These are phyloP conservation scores for Aplodontia rufa DNA, from an alignment of 2,113 vertebrate species.

Conservation along the genomic window DNA sequence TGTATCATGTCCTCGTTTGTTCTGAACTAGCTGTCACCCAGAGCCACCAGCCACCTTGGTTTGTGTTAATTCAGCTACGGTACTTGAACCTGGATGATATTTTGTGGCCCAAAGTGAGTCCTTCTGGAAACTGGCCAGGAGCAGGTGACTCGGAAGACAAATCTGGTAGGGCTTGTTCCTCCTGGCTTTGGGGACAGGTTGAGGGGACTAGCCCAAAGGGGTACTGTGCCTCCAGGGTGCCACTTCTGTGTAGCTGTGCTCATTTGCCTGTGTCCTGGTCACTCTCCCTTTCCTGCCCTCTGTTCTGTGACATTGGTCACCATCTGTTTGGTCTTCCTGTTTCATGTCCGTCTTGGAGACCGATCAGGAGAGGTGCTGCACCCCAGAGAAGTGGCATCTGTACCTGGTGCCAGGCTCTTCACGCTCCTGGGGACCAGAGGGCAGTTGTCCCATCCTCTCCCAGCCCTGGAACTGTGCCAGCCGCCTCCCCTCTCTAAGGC, in stretches of 20 bases:
- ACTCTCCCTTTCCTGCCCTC: no score
- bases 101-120: background rate
- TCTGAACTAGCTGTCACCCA: background rate
- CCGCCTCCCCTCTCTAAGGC: background rate
- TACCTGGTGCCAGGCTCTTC: fast-evolving
- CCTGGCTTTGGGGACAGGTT: background rate
- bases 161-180: fast-evolving
- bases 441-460: background rate
- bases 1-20: fast-evolving
- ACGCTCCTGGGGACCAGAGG: background rate
- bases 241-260: fast-evolving
- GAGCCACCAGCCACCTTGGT: background rate
- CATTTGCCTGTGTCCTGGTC: background rate
- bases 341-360: fast-evolving
- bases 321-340: fast-evolving
- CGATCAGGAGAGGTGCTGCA: no score
- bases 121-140: background rate
- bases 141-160: background rate
- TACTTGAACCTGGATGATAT: background rate
- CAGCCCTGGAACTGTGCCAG: fast-evolving
- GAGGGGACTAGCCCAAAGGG: fast-evolving
- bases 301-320: fast-evolving
- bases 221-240: fast-evolving
- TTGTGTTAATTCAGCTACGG: background rate
- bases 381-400: no score